Evolutionary conservation across 2,113 vertebrate species (phyloP).

Genomic region (Parus major): DNA sequence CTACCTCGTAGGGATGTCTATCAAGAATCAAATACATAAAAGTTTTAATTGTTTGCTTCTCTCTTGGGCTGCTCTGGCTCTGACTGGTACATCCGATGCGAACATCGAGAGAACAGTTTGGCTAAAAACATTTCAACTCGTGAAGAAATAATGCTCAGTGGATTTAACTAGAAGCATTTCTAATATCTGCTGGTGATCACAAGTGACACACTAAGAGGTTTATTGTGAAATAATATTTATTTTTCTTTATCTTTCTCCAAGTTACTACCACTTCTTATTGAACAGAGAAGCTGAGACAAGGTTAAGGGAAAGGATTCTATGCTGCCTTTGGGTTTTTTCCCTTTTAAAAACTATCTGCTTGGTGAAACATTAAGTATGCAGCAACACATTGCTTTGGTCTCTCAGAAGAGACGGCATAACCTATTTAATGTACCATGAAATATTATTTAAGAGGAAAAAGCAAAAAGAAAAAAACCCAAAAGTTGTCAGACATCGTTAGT

Average conservation of each 20-base stretch:
- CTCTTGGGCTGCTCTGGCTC: background rate
- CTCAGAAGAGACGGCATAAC: background rate
- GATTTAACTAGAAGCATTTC: background rate
- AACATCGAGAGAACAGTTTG: background rate
- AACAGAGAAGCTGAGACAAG: background rate
- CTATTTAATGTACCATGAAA: constrained; percentile 33
- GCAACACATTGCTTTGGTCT: background rate
- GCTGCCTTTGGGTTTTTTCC: background rate
- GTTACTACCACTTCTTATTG: background rate
- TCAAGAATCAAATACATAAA: constrained; percentile 18
- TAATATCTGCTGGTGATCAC: background rate
- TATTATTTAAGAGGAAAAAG: constrained; percentile 15
- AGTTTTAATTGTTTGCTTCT: constrained; percentile 36
- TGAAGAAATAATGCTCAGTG: background rate
- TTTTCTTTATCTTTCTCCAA: constrained; percentile 7
- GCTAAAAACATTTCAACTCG: background rate
- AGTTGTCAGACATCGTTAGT: background rate
- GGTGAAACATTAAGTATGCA: background rate
- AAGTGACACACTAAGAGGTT: background rate
- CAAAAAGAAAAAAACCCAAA: background rate
- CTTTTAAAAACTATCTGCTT: background rate
- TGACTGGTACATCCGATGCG: background rate
- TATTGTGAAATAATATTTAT: constrained; percentile 9
- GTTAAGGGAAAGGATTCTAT: background rate
- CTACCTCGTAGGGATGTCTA: constrained; percentile 66